Evolutionary conservation across 2,888 invertebrate genomes (phyloP).

Genomic region (Heliconius ethilla): DNA sequence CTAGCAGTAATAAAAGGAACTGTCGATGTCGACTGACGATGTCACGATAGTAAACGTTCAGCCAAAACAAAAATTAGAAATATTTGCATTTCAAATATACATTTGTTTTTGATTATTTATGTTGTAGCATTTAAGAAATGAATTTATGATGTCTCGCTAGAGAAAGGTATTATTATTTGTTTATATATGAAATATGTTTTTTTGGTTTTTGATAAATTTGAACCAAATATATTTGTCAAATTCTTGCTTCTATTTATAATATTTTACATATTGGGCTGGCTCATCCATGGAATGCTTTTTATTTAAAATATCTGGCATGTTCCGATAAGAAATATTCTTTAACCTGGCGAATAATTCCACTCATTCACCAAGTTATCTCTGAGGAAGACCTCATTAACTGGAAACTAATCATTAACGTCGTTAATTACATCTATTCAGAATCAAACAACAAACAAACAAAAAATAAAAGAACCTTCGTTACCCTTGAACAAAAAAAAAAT

Average conservation of each 20-base stretch:
- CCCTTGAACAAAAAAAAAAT: background rate
- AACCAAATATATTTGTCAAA: background rate
- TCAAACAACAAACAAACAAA: background rate
- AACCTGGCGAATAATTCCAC: no score
- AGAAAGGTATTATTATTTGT: background rate
- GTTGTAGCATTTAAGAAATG: background rate
- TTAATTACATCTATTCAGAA: background rate
- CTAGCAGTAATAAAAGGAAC: conserved; percentile 20
- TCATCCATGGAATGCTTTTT: background rate
- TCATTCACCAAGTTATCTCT: background rate
- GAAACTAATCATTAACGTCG: background rate
- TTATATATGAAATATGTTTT: background rate
- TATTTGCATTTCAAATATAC: background rate
- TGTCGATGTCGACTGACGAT: conserved; percentile 13
- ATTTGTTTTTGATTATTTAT: background rate
- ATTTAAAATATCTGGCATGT: background rate
- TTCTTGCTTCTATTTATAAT: background rate
- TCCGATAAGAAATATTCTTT: no score
- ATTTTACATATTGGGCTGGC: background rate
- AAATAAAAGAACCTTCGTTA: background rate
- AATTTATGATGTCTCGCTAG: background rate
- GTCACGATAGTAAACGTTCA: background rate
- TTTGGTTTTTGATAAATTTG: background rate
- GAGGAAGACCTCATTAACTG: background rate
- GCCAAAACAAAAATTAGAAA: background rate